Percentiles rank a stretch among this genome's conserved stretches.
These are phyloP conservation scores for Podocnemis expansa DNA, from an alignment of 2,113 vertebrate genomes.

Conservation along the genomic window DNA sequence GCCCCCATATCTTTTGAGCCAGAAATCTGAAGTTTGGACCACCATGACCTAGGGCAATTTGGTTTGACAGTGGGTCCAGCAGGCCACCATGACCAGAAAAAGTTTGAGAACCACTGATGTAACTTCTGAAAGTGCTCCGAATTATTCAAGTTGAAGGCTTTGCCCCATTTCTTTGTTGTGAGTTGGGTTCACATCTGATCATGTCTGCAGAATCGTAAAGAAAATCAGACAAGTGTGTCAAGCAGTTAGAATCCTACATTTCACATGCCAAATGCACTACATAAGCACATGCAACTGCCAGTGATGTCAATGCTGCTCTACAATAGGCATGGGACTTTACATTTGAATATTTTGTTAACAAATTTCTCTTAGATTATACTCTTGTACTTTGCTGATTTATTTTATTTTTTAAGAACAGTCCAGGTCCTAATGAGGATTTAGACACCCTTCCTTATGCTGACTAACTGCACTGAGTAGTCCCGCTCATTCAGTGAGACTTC, in stretches of 20 bases:
- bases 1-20: neutral
- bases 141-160: neutral
- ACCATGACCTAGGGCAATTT: neutral
- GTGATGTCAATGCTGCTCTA: neutral
- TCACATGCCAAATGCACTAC: neutral
- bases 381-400: neutral
- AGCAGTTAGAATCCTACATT: neutral
- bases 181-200: neutral
- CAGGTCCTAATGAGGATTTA: neutral
- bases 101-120: neutral
- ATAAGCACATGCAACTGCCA: neutral
- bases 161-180: rapidly evolving
- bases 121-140: rapidly evolving
- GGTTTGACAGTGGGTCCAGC: neutral
- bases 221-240: neutral
- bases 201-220: neutral
- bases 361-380: neutral
- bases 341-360: neutral
- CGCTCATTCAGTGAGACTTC: neutral
- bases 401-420: neutral
- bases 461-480: neutral
- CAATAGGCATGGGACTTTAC: neutral
- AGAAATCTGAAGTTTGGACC: neutral
- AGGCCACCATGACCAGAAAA: neutral
- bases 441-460: neutral